phyloP scores from a whole-genome alignment of 2,113 vertebrate species.

The Channa argus region DNA sequence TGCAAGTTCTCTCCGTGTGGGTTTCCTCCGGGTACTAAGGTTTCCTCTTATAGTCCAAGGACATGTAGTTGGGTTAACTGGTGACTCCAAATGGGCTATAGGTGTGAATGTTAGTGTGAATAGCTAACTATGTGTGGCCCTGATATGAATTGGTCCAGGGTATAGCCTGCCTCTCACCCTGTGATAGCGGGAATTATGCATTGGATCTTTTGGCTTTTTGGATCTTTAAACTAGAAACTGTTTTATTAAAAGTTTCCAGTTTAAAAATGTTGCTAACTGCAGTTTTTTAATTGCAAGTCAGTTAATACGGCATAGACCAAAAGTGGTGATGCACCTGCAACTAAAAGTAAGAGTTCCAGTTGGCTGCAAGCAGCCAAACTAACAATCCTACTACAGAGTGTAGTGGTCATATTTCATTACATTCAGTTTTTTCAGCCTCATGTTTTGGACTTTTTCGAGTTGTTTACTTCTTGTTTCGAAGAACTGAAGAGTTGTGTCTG shows the following conservation, averaged over 20 bases:
- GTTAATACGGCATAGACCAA: background rate
- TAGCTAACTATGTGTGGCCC: too few relatives aligned
- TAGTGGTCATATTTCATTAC: constrained; percentile 8
- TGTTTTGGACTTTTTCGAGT: background rate
- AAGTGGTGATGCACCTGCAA: background rate
- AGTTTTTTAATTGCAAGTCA: background rate
- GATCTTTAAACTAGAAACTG: too few relatives aligned
- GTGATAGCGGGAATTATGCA: too few relatives aligned
- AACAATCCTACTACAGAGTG: background rate
- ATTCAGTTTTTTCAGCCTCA: background rate
- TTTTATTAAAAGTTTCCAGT: background rate
- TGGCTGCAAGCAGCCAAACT: background rate
- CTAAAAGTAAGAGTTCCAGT: constrained; percentile 1
- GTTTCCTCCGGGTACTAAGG: too few relatives aligned
- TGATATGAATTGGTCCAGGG: too few relatives aligned
- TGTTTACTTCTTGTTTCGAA: constrained; percentile 29
- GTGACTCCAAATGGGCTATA: too few relatives aligned
- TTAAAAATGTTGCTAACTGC: background rate
- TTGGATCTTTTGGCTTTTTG: too few relatives aligned
- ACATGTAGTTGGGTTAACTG: too few relatives aligned
- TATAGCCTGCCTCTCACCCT: too few relatives aligned
- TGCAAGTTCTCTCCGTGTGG: too few relatives aligned
- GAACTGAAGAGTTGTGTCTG: background rate
- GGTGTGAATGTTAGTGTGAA: too few relatives aligned
- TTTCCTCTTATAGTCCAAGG: too few relatives aligned